Conservation (phyloP, 2,888 invertebrate species). For the Tenthredo mesomela region DNA sequence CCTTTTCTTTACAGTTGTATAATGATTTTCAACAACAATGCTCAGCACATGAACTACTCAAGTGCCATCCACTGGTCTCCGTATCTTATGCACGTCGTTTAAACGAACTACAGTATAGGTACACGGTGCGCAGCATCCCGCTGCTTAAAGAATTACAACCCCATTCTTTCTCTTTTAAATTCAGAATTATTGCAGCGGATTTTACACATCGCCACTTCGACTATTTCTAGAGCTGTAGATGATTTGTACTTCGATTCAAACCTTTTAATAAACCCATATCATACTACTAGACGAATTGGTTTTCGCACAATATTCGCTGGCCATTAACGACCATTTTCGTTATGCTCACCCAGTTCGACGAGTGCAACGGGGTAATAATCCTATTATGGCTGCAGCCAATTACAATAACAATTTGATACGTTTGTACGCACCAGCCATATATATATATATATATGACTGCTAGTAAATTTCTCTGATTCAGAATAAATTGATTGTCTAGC, state of each 20-base stretch:
- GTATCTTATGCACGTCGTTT: constrained; percentile 10
- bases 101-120: neutral
- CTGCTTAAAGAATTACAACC: neutral
- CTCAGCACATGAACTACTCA: neutral
- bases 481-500: constrained; percentile 25
- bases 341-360: neutral
- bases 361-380: constrained; percentile 29
- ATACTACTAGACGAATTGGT: neutral
- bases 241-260: neutral
- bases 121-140: neutral
- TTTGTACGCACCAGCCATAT: neutral
- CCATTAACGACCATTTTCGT: constrained; percentile 22
- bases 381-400: constrained; percentile 26
- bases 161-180: neutral
- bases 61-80: neutral
- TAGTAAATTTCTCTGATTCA: constrained; percentile 6
- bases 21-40: constrained; percentile 62
- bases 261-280: neutral
- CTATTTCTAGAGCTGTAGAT: neutral
- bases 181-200: neutral
- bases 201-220: neutral
- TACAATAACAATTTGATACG: constrained; percentile 42
- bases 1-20: constrained; percentile 61
- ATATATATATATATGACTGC: neutral
- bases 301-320: neutral